These are phyloP conservation scores for Tipula vernalis DNA, from an alignment of 2,888 invertebrate genomes.

Conservation along the genomic window DNA sequence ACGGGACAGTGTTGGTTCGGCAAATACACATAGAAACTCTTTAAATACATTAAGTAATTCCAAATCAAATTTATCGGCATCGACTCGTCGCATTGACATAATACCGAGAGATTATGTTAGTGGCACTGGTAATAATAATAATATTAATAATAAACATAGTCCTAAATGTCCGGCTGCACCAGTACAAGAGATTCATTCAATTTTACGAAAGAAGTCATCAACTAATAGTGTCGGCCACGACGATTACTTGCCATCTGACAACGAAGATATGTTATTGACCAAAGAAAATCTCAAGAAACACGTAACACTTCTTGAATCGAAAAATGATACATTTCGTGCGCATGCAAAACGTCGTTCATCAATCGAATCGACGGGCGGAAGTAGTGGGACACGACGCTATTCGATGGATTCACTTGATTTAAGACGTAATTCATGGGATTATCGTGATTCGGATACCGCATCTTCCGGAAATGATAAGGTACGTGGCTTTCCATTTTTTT, in stretches of 20 bases:
- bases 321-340: conserved; percentile 4
- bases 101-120: conserved; percentile 8
- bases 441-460: neutral
- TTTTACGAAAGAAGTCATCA: conserved; percentile 6
- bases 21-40: conserved; percentile 7
- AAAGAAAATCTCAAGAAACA: conserved; percentile 17
- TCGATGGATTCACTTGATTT: conserved; percentile 10
- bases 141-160: neutral
- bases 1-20: conserved; percentile 18
- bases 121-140: neutral
- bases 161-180: neutral
- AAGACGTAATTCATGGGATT: conserved; percentile 9
- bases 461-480: conserved; percentile 6
- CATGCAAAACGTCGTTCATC: conserved; percentile 6
- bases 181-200: neutral
- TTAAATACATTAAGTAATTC: neutral
- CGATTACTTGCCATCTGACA: neutral
- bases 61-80: neutral
- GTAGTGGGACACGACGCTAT: neutral
- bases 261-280: conserved; percentile 15
- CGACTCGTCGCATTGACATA: neutral
- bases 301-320: conserved; percentile 17
- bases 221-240: neutral
- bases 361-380: neutral
- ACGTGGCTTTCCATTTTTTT: neutral